Evolutionary conservation across 2,797 vertebrate genomes (phyloP).

Genomic region (Micropoecilia bifurca): DNA sequence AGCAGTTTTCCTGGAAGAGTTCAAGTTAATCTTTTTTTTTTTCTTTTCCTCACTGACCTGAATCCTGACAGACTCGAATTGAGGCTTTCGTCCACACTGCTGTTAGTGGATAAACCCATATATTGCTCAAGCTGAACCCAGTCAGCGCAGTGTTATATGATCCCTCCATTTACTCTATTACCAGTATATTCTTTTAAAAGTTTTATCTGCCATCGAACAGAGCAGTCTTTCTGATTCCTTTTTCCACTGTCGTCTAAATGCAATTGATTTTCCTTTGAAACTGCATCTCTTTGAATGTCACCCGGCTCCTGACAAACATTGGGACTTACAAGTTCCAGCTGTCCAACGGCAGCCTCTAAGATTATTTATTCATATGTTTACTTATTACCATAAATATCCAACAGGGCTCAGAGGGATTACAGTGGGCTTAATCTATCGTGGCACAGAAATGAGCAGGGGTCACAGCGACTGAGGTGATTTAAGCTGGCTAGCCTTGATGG

Average conservation of each 20-base stretch:
- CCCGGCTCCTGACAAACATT: slow-evolving; percentile 52
- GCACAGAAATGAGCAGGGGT: slow-evolving; percentile 81
- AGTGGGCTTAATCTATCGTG: slow-evolving; percentile 73
- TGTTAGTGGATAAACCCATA: slow-evolving; percentile 27
- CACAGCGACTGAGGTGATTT: slow-evolving; percentile 76
- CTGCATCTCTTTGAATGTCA: slow-evolving; percentile 47
- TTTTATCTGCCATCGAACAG: not conserved
- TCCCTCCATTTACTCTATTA: not conserved
- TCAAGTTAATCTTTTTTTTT: slow-evolving; percentile 61
- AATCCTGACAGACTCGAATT: slow-evolving; percentile 64
- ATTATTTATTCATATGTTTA: slow-evolving; percentile 82
- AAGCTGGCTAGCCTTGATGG: slow-evolving; percentile 72
- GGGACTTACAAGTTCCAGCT: slow-evolving; percentile 66
- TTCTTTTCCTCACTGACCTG: slow-evolving; percentile 60
- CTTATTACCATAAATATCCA: slow-evolving; percentile 80
- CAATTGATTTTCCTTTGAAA: slow-evolving; percentile 57
- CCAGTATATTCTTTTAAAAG: slow-evolving; percentile 4
- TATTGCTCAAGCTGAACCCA: not conserved
- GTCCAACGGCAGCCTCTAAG: slow-evolving; percentile 65
- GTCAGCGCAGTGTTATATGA: not conserved
- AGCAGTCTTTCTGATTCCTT: not conserved
- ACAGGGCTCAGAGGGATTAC: slow-evolving; percentile 75
- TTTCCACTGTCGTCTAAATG: not conserved
- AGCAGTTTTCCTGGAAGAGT: slow-evolving; percentile 72
- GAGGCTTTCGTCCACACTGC: slow-evolving; percentile 48